Conservation (phyloP, 2,797 vertebrate species). For the Alosa sapidissima region DNA sequence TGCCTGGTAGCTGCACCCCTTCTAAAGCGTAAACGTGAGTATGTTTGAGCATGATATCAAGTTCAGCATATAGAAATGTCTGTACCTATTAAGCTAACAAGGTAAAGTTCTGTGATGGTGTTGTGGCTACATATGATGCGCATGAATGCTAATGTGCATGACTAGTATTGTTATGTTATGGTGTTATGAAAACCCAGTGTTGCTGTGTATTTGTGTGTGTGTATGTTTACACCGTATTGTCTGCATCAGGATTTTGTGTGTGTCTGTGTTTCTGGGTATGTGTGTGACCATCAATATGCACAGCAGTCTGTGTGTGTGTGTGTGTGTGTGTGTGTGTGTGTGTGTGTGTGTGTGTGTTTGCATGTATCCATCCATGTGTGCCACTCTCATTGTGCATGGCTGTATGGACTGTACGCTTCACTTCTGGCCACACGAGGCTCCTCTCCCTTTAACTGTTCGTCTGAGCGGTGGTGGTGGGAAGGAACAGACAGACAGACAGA, state of each 20-base stretch:
- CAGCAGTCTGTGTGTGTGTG: not conserved
- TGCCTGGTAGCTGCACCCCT: not conserved
- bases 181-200: not conserved
- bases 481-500: not conserved
- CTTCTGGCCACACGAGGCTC: not conserved
- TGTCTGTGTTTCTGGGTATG: not conserved
- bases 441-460: not conserved
- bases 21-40: not conserved
- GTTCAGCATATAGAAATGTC: conserved; percentile 20
- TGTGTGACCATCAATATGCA: not conserved
- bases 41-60: conserved; percentile 1
- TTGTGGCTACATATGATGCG: not conserved
- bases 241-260: not conserved
- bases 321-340: not conserved
- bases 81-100: not conserved
- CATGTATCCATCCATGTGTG: not conserved
- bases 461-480: not conserved
- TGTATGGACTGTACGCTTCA: not conserved
- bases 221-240: not conserved
- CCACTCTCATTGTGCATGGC: not conserved
- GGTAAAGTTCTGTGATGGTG: not conserved
- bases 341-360: not conserved
- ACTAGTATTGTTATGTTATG: too few relatives aligned
- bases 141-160: not conserved
- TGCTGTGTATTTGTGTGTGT: conserved; percentile 45